Base-by-base conservation (phyloP, 2,113 vertebrate genomes). In the Labeo rohita region DNA sequence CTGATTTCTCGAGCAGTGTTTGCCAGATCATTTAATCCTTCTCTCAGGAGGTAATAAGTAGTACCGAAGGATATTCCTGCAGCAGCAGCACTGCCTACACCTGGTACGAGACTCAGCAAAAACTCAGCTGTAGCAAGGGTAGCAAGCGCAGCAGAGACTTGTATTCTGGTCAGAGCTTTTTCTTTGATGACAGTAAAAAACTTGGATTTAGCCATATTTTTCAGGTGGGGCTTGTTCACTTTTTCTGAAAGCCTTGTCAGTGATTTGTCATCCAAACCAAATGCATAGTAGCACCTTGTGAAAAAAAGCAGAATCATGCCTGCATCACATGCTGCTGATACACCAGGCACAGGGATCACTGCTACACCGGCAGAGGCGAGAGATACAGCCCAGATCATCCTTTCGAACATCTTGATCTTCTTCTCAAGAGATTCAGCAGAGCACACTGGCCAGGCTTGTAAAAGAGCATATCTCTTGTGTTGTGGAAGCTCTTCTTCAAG, bases 161-260 rank as follows among this genome's bases (percentile, higher is more conserved):
- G 12, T 43, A 83, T 18, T 52, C 21, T 50, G 2, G 61, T 13
- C 1, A 83, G 39, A 21, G 74, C 43, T 18, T 70, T 50, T 13
- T 36, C 4, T 16, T 73, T 1, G 34, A 80, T 28, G 0, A 45
- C 86, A 45, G 12, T 2, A 2, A 65, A 28, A 76, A 93, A 88
- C 0, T 91, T 92, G 0, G 93, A 94, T 21, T 86, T 88, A 39
- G 93, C 92, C 45, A 87, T 88, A 0, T 86, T 83, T 80, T 89
- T 92, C 87, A 95, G 88, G 16, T 92, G 89, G 73, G 92, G 91
- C 23, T 93, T 95, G 80, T 90, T 92, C 63, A 93, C 91, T 45
- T 90, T 89, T 83, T 92, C 85, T 0, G 94, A 91, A 66, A 95
- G 88, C 80, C 83, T 93, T 56, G 81, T 10, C 65, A 94, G 90